Evolutionary conservation across 2,113 vertebrate genomes (phyloP).

Genomic region (Brachyhypopomus gauderio): DNA sequence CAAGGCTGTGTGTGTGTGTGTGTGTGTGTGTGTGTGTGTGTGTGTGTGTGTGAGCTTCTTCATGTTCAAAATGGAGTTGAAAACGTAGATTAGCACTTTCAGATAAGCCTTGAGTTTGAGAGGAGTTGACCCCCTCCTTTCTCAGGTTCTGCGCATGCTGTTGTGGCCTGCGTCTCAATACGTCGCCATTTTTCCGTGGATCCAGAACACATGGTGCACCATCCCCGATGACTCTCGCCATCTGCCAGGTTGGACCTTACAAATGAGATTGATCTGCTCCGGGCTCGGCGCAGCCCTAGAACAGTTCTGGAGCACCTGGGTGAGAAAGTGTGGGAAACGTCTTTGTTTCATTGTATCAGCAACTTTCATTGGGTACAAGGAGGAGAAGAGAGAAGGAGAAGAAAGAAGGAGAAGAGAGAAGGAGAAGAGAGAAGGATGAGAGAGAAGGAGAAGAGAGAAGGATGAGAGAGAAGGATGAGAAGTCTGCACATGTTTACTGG

Average conservation of each 20-base stretch:
- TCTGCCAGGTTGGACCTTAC: not conserved
- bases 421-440: too few relatives aligned
- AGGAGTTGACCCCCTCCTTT: too few relatives aligned
- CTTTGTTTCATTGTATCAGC: too few relatives aligned
- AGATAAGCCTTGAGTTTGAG: slow-evolving; percentile 8
- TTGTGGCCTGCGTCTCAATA: not conserved
- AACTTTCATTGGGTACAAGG: too few relatives aligned
- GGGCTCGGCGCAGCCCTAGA: too few relatives aligned
- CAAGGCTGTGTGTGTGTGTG: not conserved
- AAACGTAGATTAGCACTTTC: not conserved
- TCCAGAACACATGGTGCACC: not conserved
- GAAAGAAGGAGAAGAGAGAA: too few relatives aligned
- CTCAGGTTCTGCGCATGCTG: not conserved
- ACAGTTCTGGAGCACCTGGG: too few relatives aligned
- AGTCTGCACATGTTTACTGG: not conserved
- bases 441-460: too few relatives aligned
- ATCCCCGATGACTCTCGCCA: not conserved
- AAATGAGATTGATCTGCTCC: not conserved
- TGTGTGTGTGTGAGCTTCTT: not conserved
- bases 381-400: too few relatives aligned
- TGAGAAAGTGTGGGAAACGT: too few relatives aligned
- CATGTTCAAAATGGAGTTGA: not conserved
- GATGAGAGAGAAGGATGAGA: not conserved
- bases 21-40: not conserved
- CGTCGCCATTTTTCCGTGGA: not conserved